Evolutionary conservation across 2,888 invertebrate genomes (phyloP), one percentile per base, ranked within the genome.

Genomic region (Leptopterna dolabrata): DNA sequence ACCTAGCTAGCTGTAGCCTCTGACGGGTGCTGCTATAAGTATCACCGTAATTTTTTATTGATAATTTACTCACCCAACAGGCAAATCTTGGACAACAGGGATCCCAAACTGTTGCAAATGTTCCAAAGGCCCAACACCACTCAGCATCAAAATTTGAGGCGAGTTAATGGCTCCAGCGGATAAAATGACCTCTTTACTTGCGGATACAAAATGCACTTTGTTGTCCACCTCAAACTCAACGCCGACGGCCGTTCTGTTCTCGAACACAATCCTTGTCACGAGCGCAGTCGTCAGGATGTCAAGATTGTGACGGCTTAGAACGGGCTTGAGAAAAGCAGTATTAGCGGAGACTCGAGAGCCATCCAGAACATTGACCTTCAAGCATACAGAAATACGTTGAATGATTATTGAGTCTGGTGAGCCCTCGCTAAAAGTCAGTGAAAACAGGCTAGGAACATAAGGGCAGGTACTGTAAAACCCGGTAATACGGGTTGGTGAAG

Each of bases 121-220:
- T 27, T 94, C 94, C 82, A 94, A 93, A 0, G 96, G 96, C 0
- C 96, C 97, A 14, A 98, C 94, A 0, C 90, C 99, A 9, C 97
- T 97, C 0, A 99, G 92, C 97, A 98, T 97, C 55, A 99, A 92
- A 1, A 99, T 91, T 91, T 99, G 99, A 0, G 99, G 97, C 0
- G 98, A 96, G 47, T 85, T 85, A 16, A 76, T 51, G 6, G 85
- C 13, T 16, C 85, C 85, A 0, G 76, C 85, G 9, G 85, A 73
- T 13, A 85, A 19, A 47, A 85, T 76, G 13, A 85, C 76, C 29
- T 85, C 85, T 76, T 85, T 85, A 9, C n/a, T n/a, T 0, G 76
- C 76, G 2, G 0, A 11, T 19, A 85, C 76, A 19, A 16, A 24
- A 30, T 85, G 73, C 11, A 29, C 45, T 36, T 76, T 27, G 4